Conservation (phyloP, 1,140 invertebrate genomes). For the Potamilus streckersoni region DNA sequence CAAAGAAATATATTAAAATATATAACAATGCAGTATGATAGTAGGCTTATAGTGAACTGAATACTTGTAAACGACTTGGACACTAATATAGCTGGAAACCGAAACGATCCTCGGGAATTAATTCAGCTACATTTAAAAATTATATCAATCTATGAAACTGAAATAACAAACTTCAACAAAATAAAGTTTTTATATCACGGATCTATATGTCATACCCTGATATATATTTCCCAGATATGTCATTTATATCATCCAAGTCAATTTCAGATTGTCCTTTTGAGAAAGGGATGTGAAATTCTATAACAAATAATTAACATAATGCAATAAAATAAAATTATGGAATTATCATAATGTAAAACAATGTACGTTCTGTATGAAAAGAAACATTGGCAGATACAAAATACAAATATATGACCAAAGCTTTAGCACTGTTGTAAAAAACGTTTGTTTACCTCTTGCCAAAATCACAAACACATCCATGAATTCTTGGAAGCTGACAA, state of each 20-base stretch:
- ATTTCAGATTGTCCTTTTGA: not conserved
- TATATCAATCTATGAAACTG: not conserved
- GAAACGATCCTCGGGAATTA: too few relatives aligned
- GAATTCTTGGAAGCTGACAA: slow-evolving; percentile 99
- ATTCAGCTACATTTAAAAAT: too few relatives aligned
- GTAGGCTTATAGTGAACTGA: not conserved
- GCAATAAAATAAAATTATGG: not conserved
- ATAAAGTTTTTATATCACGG: not conserved
- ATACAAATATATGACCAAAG: not conserved
- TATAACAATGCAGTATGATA: not conserved
- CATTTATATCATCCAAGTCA: not conserved
- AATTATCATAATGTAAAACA: not conserved
- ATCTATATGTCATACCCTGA: not conserved
- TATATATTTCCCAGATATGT: not conserved
- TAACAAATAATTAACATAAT: not conserved
- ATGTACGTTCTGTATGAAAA: not conserved
- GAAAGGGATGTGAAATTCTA: not conserved
- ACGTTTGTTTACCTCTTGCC: slow-evolving; percentile 66
- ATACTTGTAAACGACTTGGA: not conserved
- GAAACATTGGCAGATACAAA: not conserved
- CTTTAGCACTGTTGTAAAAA: not conserved
- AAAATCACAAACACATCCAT: slow-evolving; percentile 92
- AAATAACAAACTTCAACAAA: not conserved
- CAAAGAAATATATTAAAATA: not conserved
- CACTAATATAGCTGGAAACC: not conserved